These are phyloP conservation scores for Steinernema feltiae DNA, from an alignment of 1,140 invertebrate genomes.

Conservation along the genomic window DNA sequence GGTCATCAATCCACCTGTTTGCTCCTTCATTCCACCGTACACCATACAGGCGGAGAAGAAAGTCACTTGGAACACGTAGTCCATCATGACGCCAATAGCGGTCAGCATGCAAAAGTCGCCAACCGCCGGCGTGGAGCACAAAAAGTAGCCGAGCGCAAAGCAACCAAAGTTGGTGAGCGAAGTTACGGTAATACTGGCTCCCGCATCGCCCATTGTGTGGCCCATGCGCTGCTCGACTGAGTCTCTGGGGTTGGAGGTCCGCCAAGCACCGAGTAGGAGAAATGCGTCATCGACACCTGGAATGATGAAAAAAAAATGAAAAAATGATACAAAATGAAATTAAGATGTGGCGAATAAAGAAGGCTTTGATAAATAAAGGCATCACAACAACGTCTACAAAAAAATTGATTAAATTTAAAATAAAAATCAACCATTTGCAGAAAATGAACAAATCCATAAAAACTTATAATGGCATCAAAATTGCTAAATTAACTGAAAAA, in stretches of 20 bases:
- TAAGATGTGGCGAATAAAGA: too few relatives aligned
- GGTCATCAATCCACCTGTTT: conserved; percentile 44
- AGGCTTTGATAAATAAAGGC: too few relatives aligned
- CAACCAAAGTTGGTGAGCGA: conserved; percentile 61
- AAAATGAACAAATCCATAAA: too few relatives aligned
- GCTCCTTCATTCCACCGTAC: conserved; percentile 51
- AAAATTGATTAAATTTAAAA: too few relatives aligned
- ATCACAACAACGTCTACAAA: too few relatives aligned
- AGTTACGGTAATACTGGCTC: conserved; percentile 61
- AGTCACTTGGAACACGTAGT: conserved; percentile 55
- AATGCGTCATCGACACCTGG: conserved; percentile 61
- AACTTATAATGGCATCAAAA: too few relatives aligned
- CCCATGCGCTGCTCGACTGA: conserved; percentile 58
- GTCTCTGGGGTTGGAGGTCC: conserved; percentile 53
- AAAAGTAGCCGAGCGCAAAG: conserved; percentile 57
- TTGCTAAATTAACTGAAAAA: too few relatives aligned
- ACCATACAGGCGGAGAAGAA: conserved; percentile 56
- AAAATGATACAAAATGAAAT: not conserved
- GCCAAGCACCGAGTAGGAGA: conserved; percentile 60
- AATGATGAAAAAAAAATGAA: not conserved
- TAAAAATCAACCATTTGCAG: too few relatives aligned
- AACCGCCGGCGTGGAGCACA: conserved; percentile 56
- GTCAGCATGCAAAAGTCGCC: conserved; percentile 56
- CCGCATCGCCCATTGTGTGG: conserved; percentile 60
- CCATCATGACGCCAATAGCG: conserved; percentile 51